Base-by-base conservation (phyloP, 2,888 invertebrate genomes). In the Meiosimyza platycephala region DNA sequence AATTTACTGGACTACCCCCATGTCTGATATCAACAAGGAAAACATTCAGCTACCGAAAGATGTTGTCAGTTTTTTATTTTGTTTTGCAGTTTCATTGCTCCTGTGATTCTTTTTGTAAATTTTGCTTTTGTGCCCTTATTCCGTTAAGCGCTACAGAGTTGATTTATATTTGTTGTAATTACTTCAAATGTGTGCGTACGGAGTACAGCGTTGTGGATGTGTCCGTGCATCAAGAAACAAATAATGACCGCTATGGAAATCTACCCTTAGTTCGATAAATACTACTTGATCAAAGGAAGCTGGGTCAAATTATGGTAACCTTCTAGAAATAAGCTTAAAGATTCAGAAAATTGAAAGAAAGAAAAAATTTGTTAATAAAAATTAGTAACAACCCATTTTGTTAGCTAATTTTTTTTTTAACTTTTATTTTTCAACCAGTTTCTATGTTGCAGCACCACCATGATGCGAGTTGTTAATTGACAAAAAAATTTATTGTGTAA, bases 121-220 rank as follows among this genome's bases (percentile, higher is more conserved):
- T 18, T 48, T 59, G n/a, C 68, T 68, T 68, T 68, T 28, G 59
- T 68, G 68, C 59, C 68, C 68, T 68, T 59, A 68, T 68, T 68
- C 68, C 18, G 50, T 16, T 11, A 6, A 59, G 28, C 22, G 12
- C 51, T 50, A 15, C n/a, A 50, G 16, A 65, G 28, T 50, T 50
- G 13, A 15, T 59, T 47, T 50, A 28, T 59, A 28, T 59, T 28
- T 59, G 18, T 13, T 59, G 59, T 33, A 15, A 33, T 33, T 16
- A 47, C 54, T 18, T 59, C 22, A n/a, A 50, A 48, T 68, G 59
- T 57, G 11, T 48, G 50, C 13, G 59, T 3, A 40, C 33, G n/a
- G 40, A 22, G 60, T n/a, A 40, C 9, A 40, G 40, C 9, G 40
- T 9, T 51, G 64, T 51, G 51, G 18, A 51, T 67, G 28, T 52